phyloP scores from a whole-genome alignment of 2,797 vertebrate genomes.

The Paramormyrops hopkinsi region DNA sequence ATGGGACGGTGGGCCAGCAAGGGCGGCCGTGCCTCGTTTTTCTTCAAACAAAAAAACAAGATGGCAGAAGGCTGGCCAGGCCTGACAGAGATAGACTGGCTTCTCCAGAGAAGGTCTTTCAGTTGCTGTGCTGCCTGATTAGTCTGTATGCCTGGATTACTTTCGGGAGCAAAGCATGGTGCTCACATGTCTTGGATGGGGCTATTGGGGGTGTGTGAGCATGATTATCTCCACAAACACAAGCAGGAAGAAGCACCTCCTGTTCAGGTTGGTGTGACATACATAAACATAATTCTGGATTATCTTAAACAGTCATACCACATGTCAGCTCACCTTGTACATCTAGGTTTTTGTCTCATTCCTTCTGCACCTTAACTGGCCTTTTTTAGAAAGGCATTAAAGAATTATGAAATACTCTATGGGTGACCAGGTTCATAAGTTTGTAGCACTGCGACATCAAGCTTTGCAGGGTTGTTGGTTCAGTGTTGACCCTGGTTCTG shows the following conservation, averaged over 20 bases:
- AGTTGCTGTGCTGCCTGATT: background rate
- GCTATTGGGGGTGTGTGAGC: background rate
- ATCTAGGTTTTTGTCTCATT: background rate
- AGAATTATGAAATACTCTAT: background rate
- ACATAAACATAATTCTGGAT: background rate
- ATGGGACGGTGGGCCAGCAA: background rate
- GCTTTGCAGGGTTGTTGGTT: background rate
- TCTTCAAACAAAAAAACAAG: background rate
- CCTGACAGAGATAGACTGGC: background rate
- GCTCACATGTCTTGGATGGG: background rate
- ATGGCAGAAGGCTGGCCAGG: background rate
- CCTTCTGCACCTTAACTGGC: background rate
- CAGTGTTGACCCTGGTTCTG: background rate
- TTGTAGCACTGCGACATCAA: background rate
- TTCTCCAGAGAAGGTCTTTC: background rate
- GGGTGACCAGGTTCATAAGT: background rate
- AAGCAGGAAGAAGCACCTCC: background rate
- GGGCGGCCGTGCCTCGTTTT: background rate
- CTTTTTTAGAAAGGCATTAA: background rate
- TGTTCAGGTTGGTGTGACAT: background rate
- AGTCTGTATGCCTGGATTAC: background rate
- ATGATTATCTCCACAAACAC: background rate
- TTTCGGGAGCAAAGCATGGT: background rate
- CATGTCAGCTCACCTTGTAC: background rate
- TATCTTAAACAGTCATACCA: background rate